phyloP scores from a whole-genome alignment of 2,797 vertebrate species.

The Arnoldichthys spilopterus region DNA sequence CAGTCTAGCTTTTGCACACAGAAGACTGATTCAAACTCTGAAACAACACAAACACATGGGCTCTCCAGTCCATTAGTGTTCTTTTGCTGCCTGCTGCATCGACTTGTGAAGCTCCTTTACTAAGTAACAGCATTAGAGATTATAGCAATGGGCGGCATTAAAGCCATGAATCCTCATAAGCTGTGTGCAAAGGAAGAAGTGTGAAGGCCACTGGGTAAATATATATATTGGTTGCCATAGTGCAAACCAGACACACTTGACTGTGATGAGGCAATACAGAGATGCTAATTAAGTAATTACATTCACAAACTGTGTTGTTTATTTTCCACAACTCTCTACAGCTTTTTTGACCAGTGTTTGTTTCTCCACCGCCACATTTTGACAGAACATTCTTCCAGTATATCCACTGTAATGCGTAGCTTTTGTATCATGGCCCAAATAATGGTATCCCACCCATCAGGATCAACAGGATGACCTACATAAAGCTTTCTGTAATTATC shows the following conservation, averaged over 20 bases:
- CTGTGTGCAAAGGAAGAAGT: neutral
- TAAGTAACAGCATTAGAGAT: slow-evolving; percentile 13
- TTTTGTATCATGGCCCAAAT: slow-evolving; percentile 18
- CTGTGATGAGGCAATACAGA: slow-evolving; percentile 39
- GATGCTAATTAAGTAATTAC: neutral
- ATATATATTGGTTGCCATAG: slow-evolving; percentile 48
- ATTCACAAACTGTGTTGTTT: neutral
- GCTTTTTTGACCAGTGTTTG: neutral
- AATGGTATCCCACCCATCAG: slow-evolving; percentile 4
- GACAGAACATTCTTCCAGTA: neutral
- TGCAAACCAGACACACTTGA: slow-evolving; percentile 37
- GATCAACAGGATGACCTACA: slow-evolving; percentile 5
- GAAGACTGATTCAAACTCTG: neutral
- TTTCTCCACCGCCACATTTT: neutral
- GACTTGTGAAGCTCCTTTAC: neutral
- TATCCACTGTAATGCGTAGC: neutral
- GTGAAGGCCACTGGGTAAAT: slow-evolving; percentile 34
- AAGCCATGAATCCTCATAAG: slow-evolving; percentile 20
- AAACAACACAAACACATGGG: neutral
- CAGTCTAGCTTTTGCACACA: neutral
- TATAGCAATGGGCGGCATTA: slow-evolving; percentile 9
- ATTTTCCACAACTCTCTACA: neutral
- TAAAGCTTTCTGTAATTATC: slow-evolving; percentile 59
- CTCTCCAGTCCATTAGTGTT: neutral
- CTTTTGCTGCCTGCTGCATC: neutral